Evolutionary conservation across 2,888 invertebrate species (phyloP), one percentile per base, ranked within the genome.

Genomic region (Lasiommata megera): DNA sequence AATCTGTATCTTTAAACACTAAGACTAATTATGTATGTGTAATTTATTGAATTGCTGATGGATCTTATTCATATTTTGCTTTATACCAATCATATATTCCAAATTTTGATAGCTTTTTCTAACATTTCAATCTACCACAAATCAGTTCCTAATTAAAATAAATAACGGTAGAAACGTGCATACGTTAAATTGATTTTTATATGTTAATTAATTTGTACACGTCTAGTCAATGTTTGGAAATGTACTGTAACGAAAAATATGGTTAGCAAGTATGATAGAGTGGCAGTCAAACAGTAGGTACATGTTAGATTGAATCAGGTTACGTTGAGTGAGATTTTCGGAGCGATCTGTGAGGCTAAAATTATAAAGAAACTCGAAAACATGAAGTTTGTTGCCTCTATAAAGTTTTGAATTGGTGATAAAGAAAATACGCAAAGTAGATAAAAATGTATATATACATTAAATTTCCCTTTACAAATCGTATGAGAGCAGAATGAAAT

Each of bases 291-390:
- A 53, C 47, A 56, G 16, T 43, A 47, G 40, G 28, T 44, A 50
- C 18, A 36, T 48, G 60, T 50, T 53, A 44, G 44, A 36, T 9
- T 55, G 56, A 58, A 58, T 56, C 41, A 56, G 51, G 54, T 52
- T 56, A 52, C 52, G 12, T 1, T 12, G 31, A 11, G 46, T 31
- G 12, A 31, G 1, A 16, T 28, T 44, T 1, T 46, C 3, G 29
- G 31, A 29, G 8, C 1, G 31, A 8, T 14, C 9, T 12, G 43
- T 28, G 2, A 43, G 18, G n/a, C 12, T 11, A 23, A 23, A 18
- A 9, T 11, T 11, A n/a, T n/a, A n/a, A n/a, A n/a, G n/a, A n/a
- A n/a, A n/a, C n/a, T n/a, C n/a, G n/a, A n/a, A n/a, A n/a, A n/a
- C n/a, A n/a, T n/a, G n/a, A n/a, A n/a, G n/a, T n/a, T n/a, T n/a